These are phyloP conservation scores for Cecidostiba fungosa DNA, from an alignment of 2,888 invertebrate genomes.

Conservation along the genomic window DNA sequence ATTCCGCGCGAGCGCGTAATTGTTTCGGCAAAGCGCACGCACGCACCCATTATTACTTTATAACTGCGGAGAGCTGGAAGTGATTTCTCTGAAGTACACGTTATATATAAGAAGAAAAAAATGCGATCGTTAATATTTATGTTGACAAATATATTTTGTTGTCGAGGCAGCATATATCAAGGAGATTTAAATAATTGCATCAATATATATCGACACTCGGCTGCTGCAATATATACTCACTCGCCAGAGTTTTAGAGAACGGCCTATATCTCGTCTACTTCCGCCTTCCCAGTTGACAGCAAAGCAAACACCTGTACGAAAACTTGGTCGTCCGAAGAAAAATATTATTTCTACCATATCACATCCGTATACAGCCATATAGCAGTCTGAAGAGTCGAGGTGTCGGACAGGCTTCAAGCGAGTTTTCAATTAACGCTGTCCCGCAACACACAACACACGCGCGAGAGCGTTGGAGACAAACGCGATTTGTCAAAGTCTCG, in stretches of 20 bases:
- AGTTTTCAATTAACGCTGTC: constrained; percentile 45
- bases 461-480: neutral
- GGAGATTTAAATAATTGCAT: too few relatives aligned
- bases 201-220: too few relatives aligned
- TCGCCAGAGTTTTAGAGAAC: too few relatives aligned
- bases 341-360: neutral
- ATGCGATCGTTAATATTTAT: too few relatives aligned
- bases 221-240: too few relatives aligned
- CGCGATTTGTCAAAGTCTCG: constrained; percentile 53
- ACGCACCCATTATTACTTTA: too few relatives aligned
- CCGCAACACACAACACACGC: neutral
- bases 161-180: too few relatives aligned
- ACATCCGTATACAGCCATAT: neutral
- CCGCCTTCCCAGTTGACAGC: neutral
- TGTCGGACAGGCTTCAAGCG: neutral
- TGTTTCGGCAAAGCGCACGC: neutral
- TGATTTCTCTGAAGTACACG: too few relatives aligned
- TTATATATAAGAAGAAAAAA: too few relatives aligned
- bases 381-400: neutral
- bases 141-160: too few relatives aligned
- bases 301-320: neutral
- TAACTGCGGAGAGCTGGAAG: too few relatives aligned
- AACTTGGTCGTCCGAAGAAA: neutral
- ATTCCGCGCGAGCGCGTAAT: neutral
- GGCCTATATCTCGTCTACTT: too few relatives aligned